A percentile compares a stretch with the other conserved stretches of the same genome.
Conservation (phyloP, 2,888 invertebrate genomes). For the Orthonevra nobilis region DNA sequence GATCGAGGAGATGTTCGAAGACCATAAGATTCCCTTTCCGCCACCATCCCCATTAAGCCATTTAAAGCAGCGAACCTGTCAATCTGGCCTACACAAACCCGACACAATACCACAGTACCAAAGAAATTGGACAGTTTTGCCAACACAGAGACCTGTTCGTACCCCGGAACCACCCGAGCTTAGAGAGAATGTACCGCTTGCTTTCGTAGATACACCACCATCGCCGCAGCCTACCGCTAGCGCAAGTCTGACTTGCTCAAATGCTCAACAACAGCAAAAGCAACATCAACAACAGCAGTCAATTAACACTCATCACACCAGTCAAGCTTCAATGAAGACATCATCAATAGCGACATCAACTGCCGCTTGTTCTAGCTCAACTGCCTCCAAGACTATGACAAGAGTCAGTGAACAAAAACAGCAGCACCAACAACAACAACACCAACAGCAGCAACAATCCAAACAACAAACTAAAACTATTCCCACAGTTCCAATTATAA, state of each 20-base stretch:
- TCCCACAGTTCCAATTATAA: constrained; percentile 75
- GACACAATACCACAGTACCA: constrained; percentile 85
- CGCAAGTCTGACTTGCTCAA: constrained; percentile 72
- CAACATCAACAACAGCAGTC: constrained; percentile 59
- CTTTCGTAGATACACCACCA: constrained; percentile 78
- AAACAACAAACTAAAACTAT: constrained; percentile 67
- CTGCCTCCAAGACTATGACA: constrained; percentile 68
- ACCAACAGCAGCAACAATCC: constrained; percentile 64
- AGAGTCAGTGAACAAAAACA: constrained; percentile 64
- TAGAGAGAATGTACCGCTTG: constrained; percentile 80
- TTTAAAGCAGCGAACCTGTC: constrained; percentile 75
- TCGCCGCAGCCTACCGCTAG: constrained; percentile 72
- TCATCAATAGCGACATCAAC: constrained; percentile 41
- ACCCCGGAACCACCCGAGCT: constrained; percentile 82
- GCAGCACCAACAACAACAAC: constrained; percentile 68
- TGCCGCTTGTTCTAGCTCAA: constrained; percentile 68
- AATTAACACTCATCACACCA: constrained; percentile 45
- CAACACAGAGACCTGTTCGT: constrained; percentile 82
- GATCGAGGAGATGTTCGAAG: constrained; percentile 77
- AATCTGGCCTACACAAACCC: constrained; percentile 83
- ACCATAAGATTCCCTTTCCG: constrained; percentile 78
- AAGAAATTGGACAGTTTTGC: constrained; percentile 83
- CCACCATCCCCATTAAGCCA: constrained; percentile 79
- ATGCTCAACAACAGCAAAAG: constrained; percentile 73
- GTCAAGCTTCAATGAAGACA: constrained; percentile 21